Conservation (phyloP, 2,113 vertebrate genomes). For the Plecturocebus donacophilus region DNA sequence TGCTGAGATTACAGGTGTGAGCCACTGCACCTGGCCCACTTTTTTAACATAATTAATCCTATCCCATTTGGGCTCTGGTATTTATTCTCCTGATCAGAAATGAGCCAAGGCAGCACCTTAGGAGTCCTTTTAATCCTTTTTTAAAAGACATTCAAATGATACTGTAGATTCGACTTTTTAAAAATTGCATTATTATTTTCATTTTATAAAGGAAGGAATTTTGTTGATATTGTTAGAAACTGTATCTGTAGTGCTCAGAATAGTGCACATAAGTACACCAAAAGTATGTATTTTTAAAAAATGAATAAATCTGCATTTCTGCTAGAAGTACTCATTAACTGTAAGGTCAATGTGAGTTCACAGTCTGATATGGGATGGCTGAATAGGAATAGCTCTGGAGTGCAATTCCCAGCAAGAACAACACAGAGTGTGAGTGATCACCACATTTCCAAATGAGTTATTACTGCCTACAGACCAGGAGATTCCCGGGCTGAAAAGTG, state of each 20-base stretch:
- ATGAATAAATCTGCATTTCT: slow-evolving; percentile 5
- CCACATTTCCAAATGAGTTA: no score
- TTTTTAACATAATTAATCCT: background rate
- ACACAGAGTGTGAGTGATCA: no score
- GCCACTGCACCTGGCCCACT: background rate
- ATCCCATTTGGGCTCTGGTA: background rate
- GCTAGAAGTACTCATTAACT: background rate
- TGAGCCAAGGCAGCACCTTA: background rate
- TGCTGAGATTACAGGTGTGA: background rate
- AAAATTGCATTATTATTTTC: background rate
- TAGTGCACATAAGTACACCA: background rate
- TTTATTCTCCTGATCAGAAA: slow-evolving; percentile 16
- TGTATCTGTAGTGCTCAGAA: background rate
- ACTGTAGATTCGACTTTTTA: background rate
- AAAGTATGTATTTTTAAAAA: background rate
- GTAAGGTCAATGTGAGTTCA: background rate
- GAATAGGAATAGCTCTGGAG: no score
- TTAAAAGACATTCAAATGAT: slow-evolving; percentile 25
- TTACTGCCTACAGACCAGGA: no score
- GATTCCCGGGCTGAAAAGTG: no score
- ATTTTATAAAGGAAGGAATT: background rate
- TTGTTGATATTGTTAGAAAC: background rate
- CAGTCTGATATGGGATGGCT: background rate
- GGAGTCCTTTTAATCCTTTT: background rate
- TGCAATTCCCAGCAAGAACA: no score